phyloP scores from a whole-genome alignment of 1,140 invertebrate species.

The Habropoda laboriosa region DNA sequence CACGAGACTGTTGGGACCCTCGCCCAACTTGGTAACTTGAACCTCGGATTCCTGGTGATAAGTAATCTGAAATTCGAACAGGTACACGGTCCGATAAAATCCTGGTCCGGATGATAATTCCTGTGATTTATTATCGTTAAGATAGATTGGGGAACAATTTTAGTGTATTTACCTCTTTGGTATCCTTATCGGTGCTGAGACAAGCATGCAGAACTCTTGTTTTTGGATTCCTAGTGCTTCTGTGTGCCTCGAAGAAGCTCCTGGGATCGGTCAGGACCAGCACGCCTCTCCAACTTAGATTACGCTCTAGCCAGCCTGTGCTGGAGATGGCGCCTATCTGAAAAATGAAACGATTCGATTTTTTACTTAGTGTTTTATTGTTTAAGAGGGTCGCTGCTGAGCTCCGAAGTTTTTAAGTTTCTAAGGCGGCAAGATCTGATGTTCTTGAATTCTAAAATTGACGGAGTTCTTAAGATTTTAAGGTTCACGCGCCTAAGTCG shows the following conservation, averaged over 20 bases:
- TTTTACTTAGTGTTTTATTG: too few relatives aligned
- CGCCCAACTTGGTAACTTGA: conserved; percentile 83
- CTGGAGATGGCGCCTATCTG: conserved; percentile 84
- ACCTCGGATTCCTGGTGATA: conserved; percentile 85
- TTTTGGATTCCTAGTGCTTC: conserved; percentile 78
- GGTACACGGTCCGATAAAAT: background rate
- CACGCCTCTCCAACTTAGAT: conserved; percentile 88
- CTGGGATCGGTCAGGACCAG: conserved; percentile 88
- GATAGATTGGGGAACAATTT: background rate
- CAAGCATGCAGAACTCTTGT: conserved; percentile 87
- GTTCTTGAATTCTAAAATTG: too few relatives aligned
- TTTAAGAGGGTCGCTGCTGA: too few relatives aligned
- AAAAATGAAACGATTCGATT: conserved; percentile 45
- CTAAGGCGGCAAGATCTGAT: too few relatives aligned
- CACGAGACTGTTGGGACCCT: conserved; percentile 82
- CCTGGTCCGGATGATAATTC: background rate
- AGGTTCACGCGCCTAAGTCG: too few relatives aligned
- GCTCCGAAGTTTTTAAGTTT: too few relatives aligned
- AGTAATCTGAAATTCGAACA: conserved; percentile 80
- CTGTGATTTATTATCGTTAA: background rate
- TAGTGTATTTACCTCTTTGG: conserved; percentile 84
- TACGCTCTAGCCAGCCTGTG: conserved; percentile 86
- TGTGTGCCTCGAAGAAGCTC: conserved; percentile 84
- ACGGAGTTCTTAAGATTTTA: too few relatives aligned
- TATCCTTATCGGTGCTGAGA: conserved; percentile 87